These are phyloP conservation scores for Agriotes lineatus DNA, from an alignment of 2,888 invertebrate species.

Conservation along the genomic window DNA sequence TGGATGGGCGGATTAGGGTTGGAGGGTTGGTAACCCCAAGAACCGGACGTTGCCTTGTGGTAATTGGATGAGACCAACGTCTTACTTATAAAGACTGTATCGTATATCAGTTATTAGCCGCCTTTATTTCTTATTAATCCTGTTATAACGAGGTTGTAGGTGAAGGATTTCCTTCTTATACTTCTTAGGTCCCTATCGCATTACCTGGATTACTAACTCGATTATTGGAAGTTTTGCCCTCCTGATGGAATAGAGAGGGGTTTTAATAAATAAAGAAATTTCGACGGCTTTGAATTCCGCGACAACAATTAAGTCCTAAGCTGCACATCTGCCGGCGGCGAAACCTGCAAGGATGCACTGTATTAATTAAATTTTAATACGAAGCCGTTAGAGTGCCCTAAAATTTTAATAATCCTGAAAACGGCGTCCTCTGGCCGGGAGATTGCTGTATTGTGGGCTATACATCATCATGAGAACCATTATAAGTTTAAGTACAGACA, in stretches of 20 bases:
- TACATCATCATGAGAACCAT: slow-evolving; percentile 53
- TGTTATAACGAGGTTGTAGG: slow-evolving; percentile 45
- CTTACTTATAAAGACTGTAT: slow-evolving; percentile 61
- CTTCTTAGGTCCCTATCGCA: slow-evolving; percentile 17
- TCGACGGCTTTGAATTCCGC: slow-evolving; percentile 9
- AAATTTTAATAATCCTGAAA: slow-evolving; percentile 58
- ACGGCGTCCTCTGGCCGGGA: slow-evolving; percentile 45
- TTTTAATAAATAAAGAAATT: slow-evolving; percentile 22
- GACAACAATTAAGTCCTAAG: slow-evolving; percentile 27
- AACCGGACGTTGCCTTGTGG: slow-evolving; percentile 57
- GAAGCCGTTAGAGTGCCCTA: slow-evolving; percentile 52
- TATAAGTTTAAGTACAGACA: slow-evolving; percentile 42
- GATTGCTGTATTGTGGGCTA: slow-evolving; percentile 43
- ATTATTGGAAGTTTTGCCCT: slow-evolving; percentile 2
- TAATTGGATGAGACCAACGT: slow-evolving; percentile 64
- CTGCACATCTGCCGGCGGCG: slow-evolving; percentile 32
- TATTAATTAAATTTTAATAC: slow-evolving; percentile 56
- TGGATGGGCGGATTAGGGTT: slow-evolving; percentile 53
- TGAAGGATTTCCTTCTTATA: slow-evolving; percentile 35
- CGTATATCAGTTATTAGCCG: slow-evolving; percentile 62
- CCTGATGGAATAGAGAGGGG: not conserved
- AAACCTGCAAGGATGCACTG: slow-evolving; percentile 49
- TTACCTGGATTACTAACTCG: slow-evolving; percentile 22
- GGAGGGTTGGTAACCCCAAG: slow-evolving; percentile 61
- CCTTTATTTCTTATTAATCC: slow-evolving; percentile 52